Percentiles rank a stretch among this genome's conserved stretches.
These are phyloP conservation scores for Scartelaos histophorus DNA, from an alignment of 2,113 vertebrate species.

Conservation along the genomic window DNA sequence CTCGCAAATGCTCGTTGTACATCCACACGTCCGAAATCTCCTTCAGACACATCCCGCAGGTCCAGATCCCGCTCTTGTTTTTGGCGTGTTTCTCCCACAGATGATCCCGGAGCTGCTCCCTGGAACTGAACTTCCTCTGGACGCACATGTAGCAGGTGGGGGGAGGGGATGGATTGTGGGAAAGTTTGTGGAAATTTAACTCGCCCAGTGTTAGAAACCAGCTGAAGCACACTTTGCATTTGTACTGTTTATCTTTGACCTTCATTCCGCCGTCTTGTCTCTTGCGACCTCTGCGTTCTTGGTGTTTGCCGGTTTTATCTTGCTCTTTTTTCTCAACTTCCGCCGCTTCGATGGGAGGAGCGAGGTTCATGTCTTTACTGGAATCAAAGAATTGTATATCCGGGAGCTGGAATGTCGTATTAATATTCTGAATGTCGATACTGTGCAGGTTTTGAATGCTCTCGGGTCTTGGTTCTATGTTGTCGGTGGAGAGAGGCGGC, in stretches of 20 bases:
- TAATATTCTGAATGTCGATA: constrained; percentile 80
- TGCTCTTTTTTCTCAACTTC: constrained; percentile 40
- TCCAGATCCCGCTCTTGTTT: constrained; percentile 90
- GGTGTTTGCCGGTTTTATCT: constrained; percentile 65
- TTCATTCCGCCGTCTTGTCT: constrained; percentile 74
- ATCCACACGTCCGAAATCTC: constrained; percentile 96
- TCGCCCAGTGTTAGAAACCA: constrained; percentile 91
- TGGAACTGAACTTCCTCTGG: constrained; percentile 93
- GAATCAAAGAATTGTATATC: constrained; percentile 80
- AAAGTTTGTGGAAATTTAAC: constrained; percentile 93
- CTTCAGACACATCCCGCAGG: constrained; percentile 96
- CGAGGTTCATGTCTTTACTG: constrained; percentile 67
- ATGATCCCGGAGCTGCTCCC: constrained; percentile 92
- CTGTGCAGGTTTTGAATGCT: constrained; percentile 68
- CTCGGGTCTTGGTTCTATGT: constrained; percentile 44
- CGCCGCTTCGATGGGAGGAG: constrained; percentile 31
- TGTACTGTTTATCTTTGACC: constrained; percentile 88
- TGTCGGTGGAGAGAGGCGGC: constrained; percentile 61
- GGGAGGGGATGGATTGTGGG: constrained; percentile 91
- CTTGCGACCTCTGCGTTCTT: constrained; percentile 72
- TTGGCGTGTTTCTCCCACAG: constrained; percentile 91
- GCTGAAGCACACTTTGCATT: constrained; percentile 95
- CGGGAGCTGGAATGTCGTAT: constrained; percentile 80
- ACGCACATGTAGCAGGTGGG: constrained; percentile 99
- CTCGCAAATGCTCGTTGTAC: constrained; percentile 96